Conservation (phyloP, 2,888 invertebrate species). For the Tyria jacobaeae region DNA sequence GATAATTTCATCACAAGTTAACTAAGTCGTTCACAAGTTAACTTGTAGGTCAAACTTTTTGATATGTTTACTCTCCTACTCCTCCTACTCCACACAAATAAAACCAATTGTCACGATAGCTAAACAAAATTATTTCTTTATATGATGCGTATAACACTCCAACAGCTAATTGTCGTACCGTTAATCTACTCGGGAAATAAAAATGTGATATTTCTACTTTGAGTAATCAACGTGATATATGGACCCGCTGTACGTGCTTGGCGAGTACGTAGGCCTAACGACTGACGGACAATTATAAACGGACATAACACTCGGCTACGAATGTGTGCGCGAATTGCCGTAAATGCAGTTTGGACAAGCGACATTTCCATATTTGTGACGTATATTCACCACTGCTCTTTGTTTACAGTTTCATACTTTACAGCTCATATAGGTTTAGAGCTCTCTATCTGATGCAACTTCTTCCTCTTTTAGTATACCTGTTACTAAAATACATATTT, state of each 20-base stretch:
- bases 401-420: conserved; percentile 11
- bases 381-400: conserved; percentile 8
- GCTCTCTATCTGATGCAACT: too few relatives aligned
- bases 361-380: conserved; percentile 31
- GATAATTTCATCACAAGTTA: background rate
- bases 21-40: background rate
- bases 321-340: conserved; percentile 35
- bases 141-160: conserved; percentile 12
- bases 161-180: conserved; percentile 45
- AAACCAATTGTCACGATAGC: background rate
- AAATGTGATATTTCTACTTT: conserved; percentile 69
- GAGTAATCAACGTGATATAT: conserved; percentile 73
- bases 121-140: conserved; percentile 16
- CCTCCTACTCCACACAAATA: background rate
- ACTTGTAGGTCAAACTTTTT: background rate
- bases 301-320: conserved; percentile 37
- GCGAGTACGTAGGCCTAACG: conserved; percentile 56
- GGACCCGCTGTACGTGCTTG: conserved; percentile 61
- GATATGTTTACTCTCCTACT: background rate
- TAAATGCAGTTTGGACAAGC: conserved; percentile 46
- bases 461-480: too few relatives aligned
- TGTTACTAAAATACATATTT: too few relatives aligned
- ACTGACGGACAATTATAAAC: conserved; percentile 74
- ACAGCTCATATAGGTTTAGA: background rate
- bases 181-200: conserved; percentile 57